Evolutionary conservation across 2,113 vertebrate genomes (phyloP), one percentile per base, ranked within the genome.

Genomic region (Brachionichthys hirsutus): DNA sequence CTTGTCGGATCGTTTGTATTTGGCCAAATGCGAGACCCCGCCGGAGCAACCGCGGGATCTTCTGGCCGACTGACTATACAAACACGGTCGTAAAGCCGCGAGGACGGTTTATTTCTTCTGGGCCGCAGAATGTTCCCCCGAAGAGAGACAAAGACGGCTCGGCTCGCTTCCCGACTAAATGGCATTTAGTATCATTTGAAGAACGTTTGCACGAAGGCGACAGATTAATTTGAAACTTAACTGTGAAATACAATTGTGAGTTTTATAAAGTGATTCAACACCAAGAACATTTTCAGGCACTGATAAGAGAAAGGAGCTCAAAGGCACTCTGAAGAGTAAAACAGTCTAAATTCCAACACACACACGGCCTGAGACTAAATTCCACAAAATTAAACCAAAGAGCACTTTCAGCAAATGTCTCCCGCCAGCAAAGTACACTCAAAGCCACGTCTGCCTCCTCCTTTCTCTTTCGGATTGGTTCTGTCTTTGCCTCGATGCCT

Each of bases 31-130:
- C 41, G 42, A 80, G 70, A 70, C 66, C 77, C 81, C 70, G 65
- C 43, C 46, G 51, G 63, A 72, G 71, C 54, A 48, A 67, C 66
- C 9, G 16, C 15, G 14, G 63, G 72, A 30, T 73, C 49, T 63
- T 42, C 76, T 84, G 85, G 81, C 82, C 36, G 16, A 3, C 73
- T 70, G 79, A 84, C 86, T 83, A 81, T 70, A 78, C 77, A 82
- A 87, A 88, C 76, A 80, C 57, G n/a, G 54, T 71, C 51, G 49
- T 86, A 79, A 87, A 87, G 71, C 68, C 61, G 64, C 17, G 14
- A 57, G 47, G 62, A 67, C 19, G 45, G 77, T 85, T 83, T 77
- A 80, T 78, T 82, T 87, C 74, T 76, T 59, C 72, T 70, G 42
- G 40, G 51, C 72, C 40, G 60, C 19, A 77, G 77, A 85, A 78